Evolutionary conservation across 1,140 invertebrate species (phyloP).

Genomic region (Chironomus striatipennis): DNA sequence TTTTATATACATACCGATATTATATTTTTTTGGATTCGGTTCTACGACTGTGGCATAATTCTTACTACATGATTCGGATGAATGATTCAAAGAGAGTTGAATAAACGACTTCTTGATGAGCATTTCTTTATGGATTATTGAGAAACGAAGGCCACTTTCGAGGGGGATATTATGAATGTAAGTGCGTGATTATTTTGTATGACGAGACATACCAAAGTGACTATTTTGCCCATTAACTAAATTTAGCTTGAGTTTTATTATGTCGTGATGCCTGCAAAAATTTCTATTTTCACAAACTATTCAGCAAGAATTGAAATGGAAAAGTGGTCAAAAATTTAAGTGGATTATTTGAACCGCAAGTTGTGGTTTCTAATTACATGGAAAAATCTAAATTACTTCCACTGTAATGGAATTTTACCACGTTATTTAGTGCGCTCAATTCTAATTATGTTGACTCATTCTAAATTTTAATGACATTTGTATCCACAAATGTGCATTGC

Average conservation of each 20-base stretch:
- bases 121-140: background rate
- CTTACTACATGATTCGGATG: too few relatives aligned
- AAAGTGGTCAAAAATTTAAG: background rate
- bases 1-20: background rate
- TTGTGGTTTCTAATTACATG: constrained; percentile 1
- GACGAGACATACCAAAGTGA: background rate
- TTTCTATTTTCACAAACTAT: background rate
- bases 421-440: background rate
- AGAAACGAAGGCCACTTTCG: background rate
- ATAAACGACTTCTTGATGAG: background rate
- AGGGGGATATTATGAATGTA: constrained; percentile 5
- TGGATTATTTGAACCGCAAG: background rate
- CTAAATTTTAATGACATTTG: background rate
- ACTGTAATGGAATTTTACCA: background rate
- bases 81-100: background rate
- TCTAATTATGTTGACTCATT: background rate
- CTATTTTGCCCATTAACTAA: too few relatives aligned
- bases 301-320: background rate
- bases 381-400: background rate
- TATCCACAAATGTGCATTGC: background rate
- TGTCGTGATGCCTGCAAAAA: background rate
- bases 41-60: too few relatives aligned
- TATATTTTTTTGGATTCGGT: background rate
- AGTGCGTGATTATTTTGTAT: background rate
- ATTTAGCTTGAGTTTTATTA: background rate